Conservation (phyloP, 2,797 vertebrate genomes). For the Anomalospiza imberbis region DNA sequence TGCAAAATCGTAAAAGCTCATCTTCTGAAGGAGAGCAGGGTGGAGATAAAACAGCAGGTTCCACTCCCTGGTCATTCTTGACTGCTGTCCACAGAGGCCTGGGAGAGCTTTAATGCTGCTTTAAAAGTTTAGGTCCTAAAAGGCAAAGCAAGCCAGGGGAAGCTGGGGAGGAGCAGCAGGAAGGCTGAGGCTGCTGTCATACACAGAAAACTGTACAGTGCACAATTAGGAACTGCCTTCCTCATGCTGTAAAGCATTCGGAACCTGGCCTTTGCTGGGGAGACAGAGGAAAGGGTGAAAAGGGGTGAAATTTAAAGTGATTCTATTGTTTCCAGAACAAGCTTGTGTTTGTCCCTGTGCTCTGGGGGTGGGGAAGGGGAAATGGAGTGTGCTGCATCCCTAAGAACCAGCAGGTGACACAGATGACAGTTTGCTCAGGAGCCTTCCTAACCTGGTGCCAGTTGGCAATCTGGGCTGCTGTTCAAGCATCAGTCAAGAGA, state of each 20-base stretch:
- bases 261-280: too few relatives aligned
- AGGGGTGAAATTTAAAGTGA: neutral
- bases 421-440: neutral
- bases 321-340: neutral
- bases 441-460: neutral
- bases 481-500: neutral
- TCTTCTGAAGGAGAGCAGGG: neutral
- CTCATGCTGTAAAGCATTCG: fast-evolving
- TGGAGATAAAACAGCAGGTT: neutral
- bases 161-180: neutral
- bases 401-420: neutral
- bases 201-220: neutral
- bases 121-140: neutral
- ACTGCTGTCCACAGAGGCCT: neutral
- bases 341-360: fast-evolving
- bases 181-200: neutral
- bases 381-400: fast-evolving
- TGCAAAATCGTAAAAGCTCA: neutral
- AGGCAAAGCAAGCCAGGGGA: neutral
- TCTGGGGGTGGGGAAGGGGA: fast-evolving
- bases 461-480: neutral
- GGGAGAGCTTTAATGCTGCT: neutral
- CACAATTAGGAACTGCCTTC: fast-evolving
- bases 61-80: neutral
- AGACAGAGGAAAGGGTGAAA: too few relatives aligned